phyloP scores from a whole-genome alignment of 1,140 invertebrate species.

The Reticulitermes speratus region DNA sequence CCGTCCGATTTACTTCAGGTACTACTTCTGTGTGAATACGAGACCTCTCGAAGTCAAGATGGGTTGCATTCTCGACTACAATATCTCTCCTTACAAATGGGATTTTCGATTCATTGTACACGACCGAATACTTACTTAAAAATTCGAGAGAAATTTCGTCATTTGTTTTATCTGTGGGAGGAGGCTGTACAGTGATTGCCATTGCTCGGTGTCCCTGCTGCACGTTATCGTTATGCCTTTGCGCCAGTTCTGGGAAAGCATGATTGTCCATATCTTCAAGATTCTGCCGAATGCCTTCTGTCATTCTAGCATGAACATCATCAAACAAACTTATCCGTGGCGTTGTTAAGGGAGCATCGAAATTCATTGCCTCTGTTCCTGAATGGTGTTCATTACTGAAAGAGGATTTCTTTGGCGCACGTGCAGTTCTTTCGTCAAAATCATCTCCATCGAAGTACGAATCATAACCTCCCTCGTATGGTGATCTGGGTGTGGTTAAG shows the following conservation, averaged over 20 bases:
- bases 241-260: background rate
- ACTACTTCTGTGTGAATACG: background rate
- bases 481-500: background rate
- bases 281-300: constrained; percentile 24
- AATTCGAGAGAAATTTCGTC: background rate
- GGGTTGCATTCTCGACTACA: constrained; percentile 21
- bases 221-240: background rate
- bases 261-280: constrained; percentile 24
- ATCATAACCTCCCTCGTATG: background rate
- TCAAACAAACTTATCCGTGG: constrained; percentile 20
- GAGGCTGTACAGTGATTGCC: background rate
- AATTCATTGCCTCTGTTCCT: background rate
- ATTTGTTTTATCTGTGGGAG: background rate
- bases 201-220: background rate
- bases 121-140: background rate
- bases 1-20: background rate
- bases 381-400: background rate
- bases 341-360: constrained; percentile 10
- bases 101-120: background rate
- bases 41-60: constrained; percentile 16
- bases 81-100: background rate
- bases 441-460: background rate
- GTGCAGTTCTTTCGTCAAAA: background rate
- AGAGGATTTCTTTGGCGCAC: background rate
- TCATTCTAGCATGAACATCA: background rate